Base-by-base conservation (phyloP, 2,113 vertebrate species). In the Stomatorhinus ivindoensis region DNA sequence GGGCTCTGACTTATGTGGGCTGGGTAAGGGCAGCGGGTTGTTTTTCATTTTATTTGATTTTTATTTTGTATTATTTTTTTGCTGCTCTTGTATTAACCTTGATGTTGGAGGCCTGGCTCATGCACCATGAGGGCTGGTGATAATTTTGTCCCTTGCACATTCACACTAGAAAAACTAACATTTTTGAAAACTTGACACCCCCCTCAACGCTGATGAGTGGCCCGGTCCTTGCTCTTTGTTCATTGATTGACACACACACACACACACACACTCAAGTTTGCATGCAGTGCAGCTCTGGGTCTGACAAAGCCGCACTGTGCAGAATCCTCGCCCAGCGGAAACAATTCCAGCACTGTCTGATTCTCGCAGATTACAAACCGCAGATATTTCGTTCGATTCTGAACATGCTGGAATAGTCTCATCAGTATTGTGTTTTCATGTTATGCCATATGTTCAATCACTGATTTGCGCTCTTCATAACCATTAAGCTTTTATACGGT, bases 401-500 rank as follows among this genome's bases (percentile, higher is more conserved):
- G 50, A 50, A 86, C 47, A 15, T 27, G 47, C 21, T 44, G 87
- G 53, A 47, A 46, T 17, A 44, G 42, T 58, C 50, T 44, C 31
- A 61, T n/a, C 84, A 53, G 48, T 51, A 46, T 51, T 51, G 46
- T 4, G 44, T 42, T 42, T 42, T 4, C 42, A 42, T 3, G 42
- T 46, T 46, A 46, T 47, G 46, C 46, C 46, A 42, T 42, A 27
- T 83, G 73, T 83, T 50, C 17, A 82, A 44, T n/a, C 39, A 58
- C 19, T 84, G 47, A 51, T 89, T 80, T 80, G 6, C 82, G 5
- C 53, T 83, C 69, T 53, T 88, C 35, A n/a, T 51, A 48, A 47
- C 39, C 21, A 47, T 89, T 39, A 89, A 76, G n/a, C 15, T 89
- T 83, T 44, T 44, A 83, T 53, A 89, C n/a, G 47, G 69, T 53